Percentiles rank a stretch among this genome's conserved stretches.
Evolutionary conservation across 1,140 invertebrate genomes (phyloP).

Genomic region (Anoplolepis gracilipes): DNA sequence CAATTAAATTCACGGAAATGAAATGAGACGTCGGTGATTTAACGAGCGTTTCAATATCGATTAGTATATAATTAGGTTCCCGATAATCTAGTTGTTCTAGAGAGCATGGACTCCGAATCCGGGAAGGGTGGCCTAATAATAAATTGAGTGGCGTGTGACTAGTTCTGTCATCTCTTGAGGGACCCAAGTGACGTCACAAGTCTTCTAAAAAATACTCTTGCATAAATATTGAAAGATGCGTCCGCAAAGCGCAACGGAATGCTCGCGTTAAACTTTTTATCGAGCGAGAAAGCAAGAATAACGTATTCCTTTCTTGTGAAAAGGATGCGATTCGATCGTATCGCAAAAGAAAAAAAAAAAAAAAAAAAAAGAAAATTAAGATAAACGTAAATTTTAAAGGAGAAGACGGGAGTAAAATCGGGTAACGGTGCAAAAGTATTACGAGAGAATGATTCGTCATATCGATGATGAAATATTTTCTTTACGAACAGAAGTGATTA

Average conservation of each 20-base stretch:
- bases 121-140: neutral
- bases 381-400: neutral
- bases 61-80: slow-evolving; percentile 12
- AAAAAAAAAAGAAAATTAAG: neutral
- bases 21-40: neutral
- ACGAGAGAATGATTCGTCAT: slow-evolving; percentile 39
- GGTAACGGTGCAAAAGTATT: neutral
- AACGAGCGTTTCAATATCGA: neutral
- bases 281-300: no score
- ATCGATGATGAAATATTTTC: slow-evolving; percentile 32
- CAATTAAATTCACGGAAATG: neutral
- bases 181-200: no score
- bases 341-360: no score
- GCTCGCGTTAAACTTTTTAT: no score
- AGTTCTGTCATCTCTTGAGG: neutral
- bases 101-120: neutral
- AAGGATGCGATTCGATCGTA: neutral
- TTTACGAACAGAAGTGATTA: slow-evolving; percentile 31
- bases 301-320: neutral
- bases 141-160: neutral
- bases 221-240: no score
- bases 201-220: no score
- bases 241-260: no score
- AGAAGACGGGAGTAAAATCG: slow-evolving; percentile 2
- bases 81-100: neutral